Evolutionary conservation across 1,140 invertebrate genomes (phyloP), one percentile per base, ranked within the genome.

Genomic region (Drosophila lowei): DNA sequence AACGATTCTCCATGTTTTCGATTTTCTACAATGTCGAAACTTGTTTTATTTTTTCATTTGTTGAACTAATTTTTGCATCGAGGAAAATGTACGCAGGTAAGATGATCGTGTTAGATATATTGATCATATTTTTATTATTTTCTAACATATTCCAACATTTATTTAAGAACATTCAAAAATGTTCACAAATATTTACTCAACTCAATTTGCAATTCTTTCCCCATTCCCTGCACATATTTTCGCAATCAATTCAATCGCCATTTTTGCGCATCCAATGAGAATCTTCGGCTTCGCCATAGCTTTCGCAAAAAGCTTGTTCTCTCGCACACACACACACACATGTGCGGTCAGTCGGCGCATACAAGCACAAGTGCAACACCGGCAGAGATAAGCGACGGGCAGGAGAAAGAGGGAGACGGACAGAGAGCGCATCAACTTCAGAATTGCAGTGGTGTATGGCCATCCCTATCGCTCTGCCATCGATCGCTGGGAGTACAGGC

Each of bases 231-330:
- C 57, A 9, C 47, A 74, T 58, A 59, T 75, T 75, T 74, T 75
- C 23, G 43, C 42, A 18, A 49, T 18, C 3, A 8, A 6, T 18
- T 23, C 41, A 41, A 85, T 88, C 83, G 83, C 83, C 83, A 86
- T 86, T 86, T 86, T 79, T 58, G 66, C 83, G 78, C 78, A 83
- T 75, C 71, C 75, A 83, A 83, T 83, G 44, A 49, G 73, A 62
- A 78, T 48, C 60, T 38, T 18, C 18, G 23, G 7, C 15, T 48
- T 48, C 30, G 42, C 23, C 15, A 60, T 48, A 59, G 59, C 30
- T 3, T 68, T 70, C n/a, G 44, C 52, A 42, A 30, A 48, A 43
- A 50, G 44, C 59, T 66, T 16, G 46, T 68, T 66, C 48, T 56
- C 49, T 25, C 23, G 5, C 23, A 25, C 23, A 25, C 23, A 25